Percentiles rank a stretch among this genome's conserved stretches.
Evolutionary conservation across 2,888 invertebrate genomes (phyloP).

Genomic region (Spatulosminthurus flaviceps): DNA sequence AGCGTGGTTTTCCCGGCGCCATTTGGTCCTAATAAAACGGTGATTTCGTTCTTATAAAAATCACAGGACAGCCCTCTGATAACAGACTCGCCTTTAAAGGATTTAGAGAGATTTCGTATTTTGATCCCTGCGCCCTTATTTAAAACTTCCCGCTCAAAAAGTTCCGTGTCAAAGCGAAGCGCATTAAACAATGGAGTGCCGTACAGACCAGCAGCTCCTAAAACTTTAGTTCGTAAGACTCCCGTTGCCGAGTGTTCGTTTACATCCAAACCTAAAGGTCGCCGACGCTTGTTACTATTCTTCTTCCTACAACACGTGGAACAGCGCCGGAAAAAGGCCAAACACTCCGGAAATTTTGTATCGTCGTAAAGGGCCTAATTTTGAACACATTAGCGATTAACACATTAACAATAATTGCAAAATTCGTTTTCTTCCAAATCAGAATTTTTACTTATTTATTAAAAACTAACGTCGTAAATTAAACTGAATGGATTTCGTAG

Average conservation of each 20-base stretch:
- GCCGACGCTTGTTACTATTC: neutral
- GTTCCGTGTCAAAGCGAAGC: conserved; percentile 26
- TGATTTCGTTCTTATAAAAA: conserved; percentile 48
- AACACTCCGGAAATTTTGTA: conserved; percentile 46
- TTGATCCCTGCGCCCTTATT: conserved; percentile 45
- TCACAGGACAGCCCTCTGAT: conserved; percentile 44
- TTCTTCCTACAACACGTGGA: conserved; percentile 14
- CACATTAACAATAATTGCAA: too few species aligned
- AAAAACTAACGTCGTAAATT: conserved; percentile 38
- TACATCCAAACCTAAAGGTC: conserved; percentile 29
- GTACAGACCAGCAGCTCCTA: conserved; percentile 24
- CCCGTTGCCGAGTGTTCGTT: conserved; percentile 39
- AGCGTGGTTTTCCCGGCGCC: conserved; percentile 46
- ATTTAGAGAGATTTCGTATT: conserved; percentile 43
- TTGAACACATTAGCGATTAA: neutral
- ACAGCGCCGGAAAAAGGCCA: conserved; percentile 5
- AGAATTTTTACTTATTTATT: neutral
- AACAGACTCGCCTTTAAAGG: conserved; percentile 42
- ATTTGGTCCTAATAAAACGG: conserved; percentile 44
- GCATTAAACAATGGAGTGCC: conserved; percentile 25
- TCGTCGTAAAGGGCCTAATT: conserved; percentile 43
- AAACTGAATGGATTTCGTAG: conserved; percentile 46
- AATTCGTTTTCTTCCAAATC: neutral
- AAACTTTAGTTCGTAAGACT: conserved; percentile 30
- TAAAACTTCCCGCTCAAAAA: conserved; percentile 33